Percentiles rank a stretch among this genome's conserved stretches.
phyloP scores from a whole-genome alignment of 1,140 invertebrate species.

The Phymorhynchus buccinoides region DNA sequence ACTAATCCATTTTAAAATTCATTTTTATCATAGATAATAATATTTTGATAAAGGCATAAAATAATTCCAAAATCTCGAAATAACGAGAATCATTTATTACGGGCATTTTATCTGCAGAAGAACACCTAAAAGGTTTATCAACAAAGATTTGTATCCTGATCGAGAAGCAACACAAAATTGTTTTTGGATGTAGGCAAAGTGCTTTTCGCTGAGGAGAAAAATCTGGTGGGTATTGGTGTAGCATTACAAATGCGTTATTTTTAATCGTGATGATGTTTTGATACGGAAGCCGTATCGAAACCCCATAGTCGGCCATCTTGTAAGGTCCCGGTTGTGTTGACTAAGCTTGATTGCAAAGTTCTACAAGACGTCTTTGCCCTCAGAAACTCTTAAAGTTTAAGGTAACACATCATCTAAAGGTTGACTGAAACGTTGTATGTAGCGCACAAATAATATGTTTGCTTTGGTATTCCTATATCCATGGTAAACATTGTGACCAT shows the following conservation, averaged over 20 bases:
- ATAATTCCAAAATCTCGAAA: conserved; percentile 34
- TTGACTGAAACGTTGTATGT: not conserved
- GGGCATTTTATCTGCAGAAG: conserved; percentile 42
- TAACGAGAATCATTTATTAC: conserved; percentile 51
- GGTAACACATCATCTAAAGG: not conserved
- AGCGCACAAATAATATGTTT: too few species aligned
- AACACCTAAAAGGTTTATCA: conserved; percentile 33
- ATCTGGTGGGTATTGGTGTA: not conserved
- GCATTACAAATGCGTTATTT: conserved; percentile 7
- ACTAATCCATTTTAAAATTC: not conserved
- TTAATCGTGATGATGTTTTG: conserved; percentile 19
- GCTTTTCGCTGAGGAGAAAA: not conserved
- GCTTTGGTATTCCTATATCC: too few species aligned
- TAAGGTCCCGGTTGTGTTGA: conserved; percentile 34
- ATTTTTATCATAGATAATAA: not conserved
- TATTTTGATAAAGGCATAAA: not conserved
- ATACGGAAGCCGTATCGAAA: conserved; percentile 37
- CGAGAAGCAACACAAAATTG: not conserved
- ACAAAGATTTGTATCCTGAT: conserved; percentile 21
- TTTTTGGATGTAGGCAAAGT: conserved; percentile 20
- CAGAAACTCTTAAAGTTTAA: not conserved
- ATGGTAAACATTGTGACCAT: too few species aligned
- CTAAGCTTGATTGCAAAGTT: not conserved
- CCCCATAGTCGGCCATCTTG: conserved; percentile 37
- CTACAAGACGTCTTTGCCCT: not conserved